phyloP scores from a whole-genome alignment of 2,797 vertebrate species.

The Spinus olivaceus region DNA sequence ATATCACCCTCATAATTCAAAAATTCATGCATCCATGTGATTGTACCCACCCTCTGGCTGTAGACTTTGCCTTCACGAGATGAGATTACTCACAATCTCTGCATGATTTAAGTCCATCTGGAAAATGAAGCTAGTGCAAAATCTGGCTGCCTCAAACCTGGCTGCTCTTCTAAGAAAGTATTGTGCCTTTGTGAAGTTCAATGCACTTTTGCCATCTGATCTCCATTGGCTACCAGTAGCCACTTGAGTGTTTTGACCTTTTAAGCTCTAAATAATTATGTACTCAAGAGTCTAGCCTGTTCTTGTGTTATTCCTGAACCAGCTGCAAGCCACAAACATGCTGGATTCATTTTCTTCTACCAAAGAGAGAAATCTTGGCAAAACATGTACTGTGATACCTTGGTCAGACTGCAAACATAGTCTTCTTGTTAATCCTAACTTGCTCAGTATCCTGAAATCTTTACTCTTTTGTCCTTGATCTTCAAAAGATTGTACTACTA shows the following conservation, averaged over 20 bases:
- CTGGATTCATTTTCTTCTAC: constrained; percentile 11
- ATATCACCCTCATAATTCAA: neutral
- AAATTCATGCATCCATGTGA: neutral
- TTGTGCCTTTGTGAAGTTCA: neutral
- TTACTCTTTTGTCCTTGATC: constrained; percentile 1
- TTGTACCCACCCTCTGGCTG: neutral
- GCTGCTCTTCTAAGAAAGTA: constrained; percentile 26
- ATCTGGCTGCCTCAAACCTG: constrained; percentile 30
- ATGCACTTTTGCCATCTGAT: neutral
- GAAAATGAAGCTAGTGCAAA: neutral
- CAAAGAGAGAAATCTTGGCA: neutral
- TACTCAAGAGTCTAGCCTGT: neutral
- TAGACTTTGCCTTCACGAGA: neutral
- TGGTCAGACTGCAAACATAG: neutral
- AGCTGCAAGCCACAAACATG: neutral
- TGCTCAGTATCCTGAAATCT: neutral
- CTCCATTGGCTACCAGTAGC: neutral
- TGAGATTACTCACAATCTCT: neutral
- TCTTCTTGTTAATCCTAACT: neutral
- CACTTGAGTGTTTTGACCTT: neutral
- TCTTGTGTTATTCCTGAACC: neutral
- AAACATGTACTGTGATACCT: neutral
- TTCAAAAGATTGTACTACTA: neutral
- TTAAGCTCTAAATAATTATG: neutral
- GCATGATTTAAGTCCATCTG: neutral